phyloP scores from a whole-genome alignment of 2,888 invertebrate genomes.

The Mylabris sibirica region DNA sequence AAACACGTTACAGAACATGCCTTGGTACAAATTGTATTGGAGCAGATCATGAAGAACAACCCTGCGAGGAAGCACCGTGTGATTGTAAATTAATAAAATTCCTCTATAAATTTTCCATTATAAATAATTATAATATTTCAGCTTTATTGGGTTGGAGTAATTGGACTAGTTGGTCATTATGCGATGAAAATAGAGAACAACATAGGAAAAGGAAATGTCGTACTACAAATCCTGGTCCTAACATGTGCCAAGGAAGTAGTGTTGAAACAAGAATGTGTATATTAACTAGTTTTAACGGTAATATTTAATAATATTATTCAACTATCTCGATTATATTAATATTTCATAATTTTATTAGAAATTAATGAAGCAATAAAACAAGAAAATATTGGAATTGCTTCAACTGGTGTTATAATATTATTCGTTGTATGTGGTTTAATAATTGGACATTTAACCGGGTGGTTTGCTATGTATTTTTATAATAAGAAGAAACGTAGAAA shows the following conservation, averaged over 20 bases:
- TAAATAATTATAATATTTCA: slow-evolving; percentile 38
- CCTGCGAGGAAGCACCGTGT: slow-evolving; percentile 76
- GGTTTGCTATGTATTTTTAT: slow-evolving; percentile 50
- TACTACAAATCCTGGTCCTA: slow-evolving; percentile 63
- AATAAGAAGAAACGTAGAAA: slow-evolving; percentile 63
- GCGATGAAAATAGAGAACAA: slow-evolving; percentile 72
- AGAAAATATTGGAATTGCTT: slow-evolving; percentile 27
- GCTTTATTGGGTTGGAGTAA: slow-evolving; percentile 77
- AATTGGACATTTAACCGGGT: slow-evolving; percentile 49
- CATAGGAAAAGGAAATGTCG: slow-evolving; percentile 74
- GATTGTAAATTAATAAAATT: slow-evolving; percentile 60
- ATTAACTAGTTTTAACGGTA: slow-evolving; percentile 43
- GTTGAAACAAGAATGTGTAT: slow-evolving; percentile 74
- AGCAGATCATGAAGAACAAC: slow-evolving; percentile 69
- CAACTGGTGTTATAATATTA: slow-evolving; percentile 45
- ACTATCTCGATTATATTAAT: neutral
- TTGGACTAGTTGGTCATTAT: slow-evolving; percentile 78
- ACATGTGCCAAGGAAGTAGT: slow-evolving; percentile 74
- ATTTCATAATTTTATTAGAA: slow-evolving; percentile 15
- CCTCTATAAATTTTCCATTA: neutral
- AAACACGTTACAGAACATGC: slow-evolving; percentile 74
- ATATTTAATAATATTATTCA: slow-evolving; percentile 16
- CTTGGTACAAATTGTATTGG: slow-evolving; percentile 60
- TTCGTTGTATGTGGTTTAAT: slow-evolving; percentile 46
- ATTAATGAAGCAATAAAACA: slow-evolving; percentile 11